phyloP scores from a whole-genome alignment of 2,888 invertebrate genomes.

The Drosophila helvetica region DNA sequence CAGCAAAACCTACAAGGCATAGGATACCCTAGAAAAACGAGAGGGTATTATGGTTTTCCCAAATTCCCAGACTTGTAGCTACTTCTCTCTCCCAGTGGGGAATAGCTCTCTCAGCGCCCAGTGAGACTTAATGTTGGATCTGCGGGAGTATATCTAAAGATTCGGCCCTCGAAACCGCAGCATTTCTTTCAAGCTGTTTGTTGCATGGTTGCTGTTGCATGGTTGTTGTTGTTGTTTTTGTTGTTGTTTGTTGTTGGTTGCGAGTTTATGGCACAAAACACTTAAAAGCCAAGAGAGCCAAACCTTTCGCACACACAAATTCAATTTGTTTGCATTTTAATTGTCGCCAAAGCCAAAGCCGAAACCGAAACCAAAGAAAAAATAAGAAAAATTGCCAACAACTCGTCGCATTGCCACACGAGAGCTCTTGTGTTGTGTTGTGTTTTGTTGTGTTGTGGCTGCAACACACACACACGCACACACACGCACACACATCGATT shows the following conservation, averaged over 20 bases:
- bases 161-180: background rate
- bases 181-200: slow-evolving; percentile 1
- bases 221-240: slow-evolving; percentile 16
- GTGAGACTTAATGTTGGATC: background rate
- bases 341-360: slow-evolving; percentile 70
- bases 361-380: slow-evolving; percentile 69
- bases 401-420: slow-evolving; percentile 61
- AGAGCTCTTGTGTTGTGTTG: too few relatives aligned
- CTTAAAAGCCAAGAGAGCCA: slow-evolving; percentile 59
- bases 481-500: slow-evolving; percentile 41
- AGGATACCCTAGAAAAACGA: too few relatives aligned
- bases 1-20: slow-evolving; percentile 32
- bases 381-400: slow-evolving; percentile 74
- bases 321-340: slow-evolving; percentile 76
- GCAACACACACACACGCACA: slow-evolving; percentile 21
- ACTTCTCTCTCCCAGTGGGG: background rate
- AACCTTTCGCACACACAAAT: slow-evolving; percentile 63
- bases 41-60: too few relatives aligned
- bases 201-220: slow-evolving; percentile 17
- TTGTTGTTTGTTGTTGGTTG: slow-evolving; percentile 40
- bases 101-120: too few relatives aligned
- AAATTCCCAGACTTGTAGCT: too few relatives aligned
- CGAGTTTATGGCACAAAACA: slow-evolving; percentile 72
- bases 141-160: background rate
- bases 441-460: too few relatives aligned